phyloP scores from a whole-genome alignment of 2,113 vertebrate species.

The Anguilla rostrata region DNA sequence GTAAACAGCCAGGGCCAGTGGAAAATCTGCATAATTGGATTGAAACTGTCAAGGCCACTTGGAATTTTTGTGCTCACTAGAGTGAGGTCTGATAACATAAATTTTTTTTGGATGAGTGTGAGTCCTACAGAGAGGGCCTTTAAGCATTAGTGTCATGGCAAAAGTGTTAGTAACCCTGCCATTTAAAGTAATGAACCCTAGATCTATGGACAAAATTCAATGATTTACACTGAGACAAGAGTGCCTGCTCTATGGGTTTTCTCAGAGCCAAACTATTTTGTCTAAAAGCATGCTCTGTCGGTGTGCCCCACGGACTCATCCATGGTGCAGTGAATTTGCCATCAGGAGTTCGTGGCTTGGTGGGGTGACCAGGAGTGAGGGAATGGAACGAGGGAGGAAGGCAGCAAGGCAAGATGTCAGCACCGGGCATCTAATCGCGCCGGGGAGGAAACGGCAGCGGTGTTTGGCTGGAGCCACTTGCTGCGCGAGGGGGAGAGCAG shows the following conservation, averaged over 20 bases:
- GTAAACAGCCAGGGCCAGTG: not conserved
- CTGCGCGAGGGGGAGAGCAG: constrained; percentile 48
- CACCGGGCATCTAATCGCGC: constrained; percentile 56
- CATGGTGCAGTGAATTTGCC: constrained; percentile 50
- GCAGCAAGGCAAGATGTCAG: constrained; percentile 51
- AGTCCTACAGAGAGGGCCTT: no score
- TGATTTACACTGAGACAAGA: not conserved
- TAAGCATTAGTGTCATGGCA: no score
- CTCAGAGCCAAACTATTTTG: not conserved
- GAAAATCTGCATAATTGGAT: no score
- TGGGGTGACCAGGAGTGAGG: constrained; percentile 37
- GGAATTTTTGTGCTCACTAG: no score
- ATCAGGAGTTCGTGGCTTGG: constrained; percentile 35
- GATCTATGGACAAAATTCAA: no score
- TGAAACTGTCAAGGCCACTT: no score
- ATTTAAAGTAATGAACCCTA: no score
- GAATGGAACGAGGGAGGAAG: constrained; percentile 24
- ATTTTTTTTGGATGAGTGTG: no score
- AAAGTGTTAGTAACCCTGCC: no score
- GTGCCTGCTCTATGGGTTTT: not conserved
- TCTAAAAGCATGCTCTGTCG: not conserved
- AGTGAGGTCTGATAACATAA: no score
- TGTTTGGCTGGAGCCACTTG: constrained; percentile 43
- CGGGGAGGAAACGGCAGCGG: constrained; percentile 35
- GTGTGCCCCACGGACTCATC: constrained; percentile 34